A percentile compares a stretch with the other conserved stretches of the same genome.
Conservation (phyloP, 2,113 vertebrate genomes). For the Boleophthalmus pectinirostris region DNA sequence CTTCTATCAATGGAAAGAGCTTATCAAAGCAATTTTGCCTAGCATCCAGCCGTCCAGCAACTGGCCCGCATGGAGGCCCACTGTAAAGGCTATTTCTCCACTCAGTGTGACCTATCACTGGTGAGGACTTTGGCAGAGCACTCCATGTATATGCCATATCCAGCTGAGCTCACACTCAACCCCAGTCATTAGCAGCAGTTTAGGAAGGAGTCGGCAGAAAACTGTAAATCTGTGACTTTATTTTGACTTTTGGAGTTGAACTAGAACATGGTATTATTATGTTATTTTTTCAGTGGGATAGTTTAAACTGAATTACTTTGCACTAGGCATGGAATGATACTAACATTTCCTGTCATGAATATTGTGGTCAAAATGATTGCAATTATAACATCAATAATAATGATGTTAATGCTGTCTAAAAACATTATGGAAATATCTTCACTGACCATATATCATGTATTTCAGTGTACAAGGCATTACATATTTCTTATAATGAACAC, state of each 20-base stretch:
- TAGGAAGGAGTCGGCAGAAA: conserved; percentile 30
- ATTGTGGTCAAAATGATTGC: too few species aligned
- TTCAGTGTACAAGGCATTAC: too few species aligned
- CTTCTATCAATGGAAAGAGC: conserved; percentile 69
- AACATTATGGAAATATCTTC: too few species aligned
- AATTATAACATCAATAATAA: too few species aligned
- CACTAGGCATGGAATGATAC: background rate
- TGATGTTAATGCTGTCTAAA: too few species aligned
- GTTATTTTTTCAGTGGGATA: background rate
- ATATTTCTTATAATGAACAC: too few species aligned
- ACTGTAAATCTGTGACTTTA: conserved; percentile 28
- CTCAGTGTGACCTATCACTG: conserved; percentile 42
- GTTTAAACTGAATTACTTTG: background rate
- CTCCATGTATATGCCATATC: conserved; percentile 15
- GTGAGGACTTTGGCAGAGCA: conserved; percentile 7
- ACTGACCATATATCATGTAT: too few species aligned
- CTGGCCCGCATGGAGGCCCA: conserved; percentile 41
- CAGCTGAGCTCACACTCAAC: conserved; percentile 24
- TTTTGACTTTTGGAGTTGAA: conserved; percentile 10
- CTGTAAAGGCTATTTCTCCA: conserved; percentile 41
- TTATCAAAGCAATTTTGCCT: conserved; percentile 74
- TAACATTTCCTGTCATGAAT: too few species aligned
- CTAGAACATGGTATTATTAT: background rate
- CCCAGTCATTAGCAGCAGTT: conserved; percentile 8
- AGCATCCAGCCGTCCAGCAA: conserved; percentile 37